These are phyloP conservation scores for Melangyna quadrimaculata DNA, from an alignment of 2,888 invertebrate species.

Conservation along the genomic window DNA sequence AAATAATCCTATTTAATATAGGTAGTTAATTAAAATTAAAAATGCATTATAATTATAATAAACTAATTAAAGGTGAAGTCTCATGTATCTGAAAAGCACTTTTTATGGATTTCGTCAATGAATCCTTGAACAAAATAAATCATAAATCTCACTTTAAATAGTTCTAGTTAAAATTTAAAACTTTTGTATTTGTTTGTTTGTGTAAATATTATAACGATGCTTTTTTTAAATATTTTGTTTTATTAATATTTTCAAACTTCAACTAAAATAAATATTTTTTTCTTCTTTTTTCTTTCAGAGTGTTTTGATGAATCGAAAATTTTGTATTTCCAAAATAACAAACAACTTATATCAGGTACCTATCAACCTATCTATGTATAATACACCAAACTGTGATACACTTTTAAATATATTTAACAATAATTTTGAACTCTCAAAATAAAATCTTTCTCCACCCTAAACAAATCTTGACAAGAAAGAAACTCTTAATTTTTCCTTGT, in stretches of 20 bases:
- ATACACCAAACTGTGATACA: neutral
- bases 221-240: too few relatives aligned
- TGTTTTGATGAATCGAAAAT: neutral
- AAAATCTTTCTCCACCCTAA: constrained; percentile 1
- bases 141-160: too few relatives aligned
- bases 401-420: neutral
- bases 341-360: neutral
- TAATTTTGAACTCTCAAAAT: neutral
- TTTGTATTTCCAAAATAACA: neutral
- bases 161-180: too few relatives aligned
- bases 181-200: too few relatives aligned
- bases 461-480: neutral
- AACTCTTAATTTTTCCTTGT: constrained; percentile 23
- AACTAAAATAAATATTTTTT: neutral
- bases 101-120: too few relatives aligned
- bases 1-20: constrained; percentile 13
- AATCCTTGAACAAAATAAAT: too few relatives aligned
- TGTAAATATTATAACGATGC: too few relatives aligned
- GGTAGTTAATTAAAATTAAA: constrained; percentile 10
- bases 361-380: too few relatives aligned
- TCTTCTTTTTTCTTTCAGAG: neutral
- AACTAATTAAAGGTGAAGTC: neutral
- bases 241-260: neutral
- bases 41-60: neutral
- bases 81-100: neutral